Conservation (phyloP, 2,797 vertebrate genomes). For the Euthynnus affinis region DNA sequence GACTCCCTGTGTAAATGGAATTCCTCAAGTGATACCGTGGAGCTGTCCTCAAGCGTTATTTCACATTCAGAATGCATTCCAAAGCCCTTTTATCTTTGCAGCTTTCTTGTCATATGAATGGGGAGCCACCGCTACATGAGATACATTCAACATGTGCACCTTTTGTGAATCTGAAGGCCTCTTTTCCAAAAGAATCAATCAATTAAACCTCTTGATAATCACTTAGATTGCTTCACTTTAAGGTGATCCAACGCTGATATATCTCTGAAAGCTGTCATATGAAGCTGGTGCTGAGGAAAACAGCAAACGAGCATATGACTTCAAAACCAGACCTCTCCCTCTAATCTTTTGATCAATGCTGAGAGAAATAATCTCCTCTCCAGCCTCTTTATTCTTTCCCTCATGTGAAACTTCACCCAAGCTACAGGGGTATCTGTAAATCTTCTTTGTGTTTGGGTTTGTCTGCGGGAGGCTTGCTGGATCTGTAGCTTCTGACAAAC, state of each 20-base stretch:
- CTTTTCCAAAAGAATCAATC: slow-evolving; percentile 31
- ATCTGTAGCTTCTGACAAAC: slow-evolving; percentile 55
- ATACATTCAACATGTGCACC: slow-evolving; percentile 19
- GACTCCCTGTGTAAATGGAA: slow-evolving; percentile 2
- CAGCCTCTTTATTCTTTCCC: slow-evolving; percentile 55
- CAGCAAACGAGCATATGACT: slow-evolving; percentile 30
- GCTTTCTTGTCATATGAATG: neutral
- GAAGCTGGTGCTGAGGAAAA: slow-evolving; percentile 35
- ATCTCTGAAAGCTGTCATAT: slow-evolving; percentile 21
- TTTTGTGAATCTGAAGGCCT: neutral
- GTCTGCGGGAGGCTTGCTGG: slow-evolving; percentile 58
- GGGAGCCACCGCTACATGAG: neutral
- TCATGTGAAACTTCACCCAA: slow-evolving; percentile 57
- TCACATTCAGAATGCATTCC: neutral
- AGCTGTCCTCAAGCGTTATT: neutral
- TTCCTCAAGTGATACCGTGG: slow-evolving; percentile 22
- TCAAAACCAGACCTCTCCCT: slow-evolving; percentile 63
- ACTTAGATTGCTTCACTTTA: slow-evolving; percentile 6
- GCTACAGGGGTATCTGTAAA: slow-evolving; percentile 65
- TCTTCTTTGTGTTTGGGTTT: slow-evolving; percentile 80
- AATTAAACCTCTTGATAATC: slow-evolving; percentile 36
- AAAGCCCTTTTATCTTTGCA: slow-evolving; percentile 1
- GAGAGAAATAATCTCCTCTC: slow-evolving; percentile 67
- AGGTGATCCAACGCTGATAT: slow-evolving; percentile 29
- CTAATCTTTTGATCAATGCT: slow-evolving; percentile 69